A percentile compares a stretch with the other conserved stretches of the same genome.
These are phyloP conservation scores for Cerceris ruficornis DNA, from an alignment of 2,888 invertebrate species.

Conservation along the genomic window DNA sequence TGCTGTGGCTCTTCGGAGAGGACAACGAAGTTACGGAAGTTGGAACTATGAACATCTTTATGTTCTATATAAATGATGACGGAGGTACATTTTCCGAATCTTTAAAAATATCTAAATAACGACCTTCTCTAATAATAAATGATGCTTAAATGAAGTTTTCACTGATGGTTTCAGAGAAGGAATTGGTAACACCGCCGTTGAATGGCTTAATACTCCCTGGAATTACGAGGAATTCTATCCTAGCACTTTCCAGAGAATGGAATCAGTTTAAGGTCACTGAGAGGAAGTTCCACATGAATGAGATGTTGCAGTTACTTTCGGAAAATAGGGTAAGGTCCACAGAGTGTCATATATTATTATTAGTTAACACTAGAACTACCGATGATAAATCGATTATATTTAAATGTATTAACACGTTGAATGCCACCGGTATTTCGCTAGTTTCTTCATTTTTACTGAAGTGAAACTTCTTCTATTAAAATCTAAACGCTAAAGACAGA, in stretches of 20 bases:
- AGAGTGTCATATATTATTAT: background rate
- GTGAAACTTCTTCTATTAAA: too few species aligned
- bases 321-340: constrained; percentile 90
- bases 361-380: too few species aligned
- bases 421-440: too few species aligned
- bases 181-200: constrained; percentile 95
- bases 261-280: constrained; percentile 93
- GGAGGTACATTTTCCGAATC: constrained; percentile 82
- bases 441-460: too few species aligned
- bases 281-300: constrained; percentile 91
- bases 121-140: background rate
- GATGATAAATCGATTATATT: too few species aligned
- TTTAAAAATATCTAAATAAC: background rate
- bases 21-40: constrained; percentile 97
- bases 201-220: constrained; percentile 98
- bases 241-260: constrained; percentile 92
- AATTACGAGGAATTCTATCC: constrained; percentile 93
- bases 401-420: too few species aligned
- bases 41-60: constrained; percentile 99
- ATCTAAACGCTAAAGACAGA: too few species aligned
- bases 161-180: constrained; percentile 86
- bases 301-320: constrained; percentile 88
- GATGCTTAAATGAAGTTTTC: background rate
- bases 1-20: constrained; percentile 97
- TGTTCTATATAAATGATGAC: constrained; percentile 92